Percentiles rank a stretch among this genome's conserved stretches.
Conservation (phyloP, 2,888 invertebrate genomes). For the Ischnura elegans region DNA sequence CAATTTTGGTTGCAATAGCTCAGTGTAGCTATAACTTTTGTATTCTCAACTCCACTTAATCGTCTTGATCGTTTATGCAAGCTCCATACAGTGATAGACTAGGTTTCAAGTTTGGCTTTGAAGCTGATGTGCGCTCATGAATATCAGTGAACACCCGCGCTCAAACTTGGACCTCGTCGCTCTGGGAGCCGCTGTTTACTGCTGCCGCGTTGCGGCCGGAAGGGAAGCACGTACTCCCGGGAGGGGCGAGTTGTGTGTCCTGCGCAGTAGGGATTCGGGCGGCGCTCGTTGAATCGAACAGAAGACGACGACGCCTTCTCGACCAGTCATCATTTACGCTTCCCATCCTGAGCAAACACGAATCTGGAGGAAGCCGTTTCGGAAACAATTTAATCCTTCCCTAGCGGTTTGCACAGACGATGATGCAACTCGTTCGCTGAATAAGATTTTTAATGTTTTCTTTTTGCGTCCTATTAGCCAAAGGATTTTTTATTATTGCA, state of each 20-base stretch:
- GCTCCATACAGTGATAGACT: too few species aligned
- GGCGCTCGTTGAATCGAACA: conserved; percentile 54
- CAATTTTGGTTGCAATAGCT: too few species aligned
- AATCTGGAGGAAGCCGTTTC: conserved; percentile 19
- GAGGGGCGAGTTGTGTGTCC: background rate
- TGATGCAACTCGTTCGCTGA: conserved; percentile 24
- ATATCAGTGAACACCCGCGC: background rate
- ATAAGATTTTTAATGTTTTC: conserved; percentile 13
- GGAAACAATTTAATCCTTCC: conserved; percentile 56
- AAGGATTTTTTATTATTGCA: background rate
- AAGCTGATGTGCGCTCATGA: background rate
- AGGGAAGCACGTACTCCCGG: conserved; percentile 14
- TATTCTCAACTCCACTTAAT: too few species aligned
- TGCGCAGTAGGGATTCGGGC: conserved; percentile 37
- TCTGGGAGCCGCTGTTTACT: conserved; percentile 23
- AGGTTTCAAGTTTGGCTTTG: background rate
- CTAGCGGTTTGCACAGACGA: background rate
- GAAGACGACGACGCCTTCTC: conserved; percentile 48
- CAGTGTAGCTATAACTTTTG: too few species aligned
- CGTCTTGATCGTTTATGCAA: too few species aligned
- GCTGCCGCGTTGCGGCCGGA: conserved; percentile 41
- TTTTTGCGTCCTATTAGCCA: background rate
- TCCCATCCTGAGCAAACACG: conserved; percentile 54
- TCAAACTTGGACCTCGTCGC: conserved; percentile 5
- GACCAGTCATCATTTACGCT: conserved; percentile 65